Evolutionary conservation across 2,797 vertebrate species (phyloP).

Genomic region (Pelochelys cantorii): DNA sequence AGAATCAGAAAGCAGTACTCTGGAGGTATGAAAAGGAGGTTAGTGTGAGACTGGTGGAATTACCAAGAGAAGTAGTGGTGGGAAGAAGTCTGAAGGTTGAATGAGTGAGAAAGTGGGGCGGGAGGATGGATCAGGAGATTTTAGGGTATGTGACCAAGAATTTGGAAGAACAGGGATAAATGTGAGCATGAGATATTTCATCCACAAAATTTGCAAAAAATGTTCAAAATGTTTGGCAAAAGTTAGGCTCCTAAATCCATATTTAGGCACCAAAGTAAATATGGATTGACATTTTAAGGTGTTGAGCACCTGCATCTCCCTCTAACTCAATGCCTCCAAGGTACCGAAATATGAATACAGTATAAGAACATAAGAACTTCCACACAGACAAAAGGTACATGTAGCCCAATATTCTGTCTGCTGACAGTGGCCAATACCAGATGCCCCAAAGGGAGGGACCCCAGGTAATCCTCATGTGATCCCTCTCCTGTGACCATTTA

Average conservation of each 20-base stretch:
- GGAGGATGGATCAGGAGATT: constrained; percentile 31
- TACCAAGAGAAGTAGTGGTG: constrained; percentile 25
- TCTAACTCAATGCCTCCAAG: background rate
- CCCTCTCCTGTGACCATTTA: too few species aligned
- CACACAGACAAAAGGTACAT: too few species aligned
- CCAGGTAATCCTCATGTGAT: too few species aligned
- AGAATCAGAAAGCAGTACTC: too few species aligned
- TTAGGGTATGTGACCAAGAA: constrained; percentile 31
- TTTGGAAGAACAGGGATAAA: background rate
- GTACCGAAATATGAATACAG: background rate
- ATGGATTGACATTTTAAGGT: background rate
- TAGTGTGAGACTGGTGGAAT: constrained; percentile 62
- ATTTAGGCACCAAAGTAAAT: background rate
- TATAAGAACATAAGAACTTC: background rate
- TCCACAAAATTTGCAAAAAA: background rate
- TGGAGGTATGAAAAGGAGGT: background rate
- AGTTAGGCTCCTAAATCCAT: background rate
- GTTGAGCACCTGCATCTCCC: background rate
- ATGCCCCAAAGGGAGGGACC: too few species aligned
- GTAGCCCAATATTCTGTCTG: too few species aligned
- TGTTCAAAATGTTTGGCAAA: background rate
- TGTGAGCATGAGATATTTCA: background rate
- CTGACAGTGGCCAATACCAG: too few species aligned
- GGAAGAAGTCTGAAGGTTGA: constrained; percentile 43
- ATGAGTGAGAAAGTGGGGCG: constrained; percentile 57